phyloP scores from a whole-genome alignment of 2,113 vertebrate genomes.

The Crotalus horridus region DNA sequence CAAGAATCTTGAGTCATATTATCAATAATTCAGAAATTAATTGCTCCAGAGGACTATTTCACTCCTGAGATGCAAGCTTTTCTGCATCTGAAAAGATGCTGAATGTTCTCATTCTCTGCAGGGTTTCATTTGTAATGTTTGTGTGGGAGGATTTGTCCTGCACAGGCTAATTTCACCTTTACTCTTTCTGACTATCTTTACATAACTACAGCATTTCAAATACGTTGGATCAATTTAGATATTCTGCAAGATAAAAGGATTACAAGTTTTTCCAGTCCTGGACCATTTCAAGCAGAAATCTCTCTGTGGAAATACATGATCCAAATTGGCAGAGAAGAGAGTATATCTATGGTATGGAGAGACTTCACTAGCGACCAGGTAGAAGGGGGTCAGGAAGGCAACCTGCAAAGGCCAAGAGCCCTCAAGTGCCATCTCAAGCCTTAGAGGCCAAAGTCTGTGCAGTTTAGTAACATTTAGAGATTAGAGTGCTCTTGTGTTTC shows the following conservation, averaged over 20 bases:
- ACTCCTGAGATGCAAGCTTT: not conserved
- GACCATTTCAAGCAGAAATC: not conserved
- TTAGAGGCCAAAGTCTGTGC: not conserved
- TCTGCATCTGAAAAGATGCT: not conserved
- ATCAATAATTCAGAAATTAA: not conserved
- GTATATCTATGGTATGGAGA: not conserved
- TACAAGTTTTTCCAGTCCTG: not conserved
- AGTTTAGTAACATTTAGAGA: slow-evolving; percentile 10
- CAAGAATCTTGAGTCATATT: not conserved
- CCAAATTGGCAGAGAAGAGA: not conserved
- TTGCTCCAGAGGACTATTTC: not conserved
- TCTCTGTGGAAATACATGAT: not conserved
- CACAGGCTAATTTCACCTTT: not conserved
- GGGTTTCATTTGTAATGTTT: not conserved
- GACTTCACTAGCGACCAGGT: not conserved
- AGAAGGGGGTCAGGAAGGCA: not conserved
- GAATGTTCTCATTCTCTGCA: not conserved
- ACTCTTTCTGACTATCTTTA: not conserved
- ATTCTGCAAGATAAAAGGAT: not conserved
- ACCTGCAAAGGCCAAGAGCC: slow-evolving; percentile 18
- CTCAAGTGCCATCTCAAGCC: not conserved
- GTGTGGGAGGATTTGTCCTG: not conserved
- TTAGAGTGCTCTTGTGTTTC: not conserved
- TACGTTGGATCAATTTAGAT: not conserved
- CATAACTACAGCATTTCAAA: not conserved